These are phyloP conservation scores for Rhamnusium bicolor DNA, from an alignment of 2,888 invertebrate genomes.

Conservation along the genomic window DNA sequence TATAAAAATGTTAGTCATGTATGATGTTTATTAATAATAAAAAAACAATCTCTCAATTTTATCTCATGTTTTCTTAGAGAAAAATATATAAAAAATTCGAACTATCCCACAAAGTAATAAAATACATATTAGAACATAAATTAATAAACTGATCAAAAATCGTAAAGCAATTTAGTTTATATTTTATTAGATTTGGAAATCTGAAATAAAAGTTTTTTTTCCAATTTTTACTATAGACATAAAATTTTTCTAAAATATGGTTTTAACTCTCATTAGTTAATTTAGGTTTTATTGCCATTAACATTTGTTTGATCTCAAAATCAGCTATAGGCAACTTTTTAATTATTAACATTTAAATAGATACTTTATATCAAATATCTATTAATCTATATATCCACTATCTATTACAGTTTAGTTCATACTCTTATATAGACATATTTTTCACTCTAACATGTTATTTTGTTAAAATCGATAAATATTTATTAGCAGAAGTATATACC, in stretches of 20 bases:
- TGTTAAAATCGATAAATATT: background rate
- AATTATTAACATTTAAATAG: no score
- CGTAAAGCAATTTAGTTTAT: background rate
- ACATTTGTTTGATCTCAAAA: background rate
- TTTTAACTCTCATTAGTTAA: background rate
- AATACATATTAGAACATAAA: background rate
- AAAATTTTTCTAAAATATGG: background rate
- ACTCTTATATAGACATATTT: background rate
- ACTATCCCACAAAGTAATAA: background rate
- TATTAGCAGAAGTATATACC: background rate
- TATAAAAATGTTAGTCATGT: background rate
- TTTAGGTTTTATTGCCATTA: background rate
- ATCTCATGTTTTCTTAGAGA: no score
- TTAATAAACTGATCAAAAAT: background rate
- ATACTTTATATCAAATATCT: no score
- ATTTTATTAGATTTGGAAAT: background rate
- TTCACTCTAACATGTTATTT: background rate
- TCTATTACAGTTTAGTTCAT: no score
- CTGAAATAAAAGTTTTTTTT: no score
- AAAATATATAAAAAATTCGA: background rate
- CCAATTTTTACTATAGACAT: background rate
- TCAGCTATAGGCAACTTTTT: background rate
- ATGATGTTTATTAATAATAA: background rate
- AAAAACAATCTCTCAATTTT: background rate
- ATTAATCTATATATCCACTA: no score